phyloP scores from a whole-genome alignment of 2,797 vertebrate genomes.

The Rhodeus uyekii region DNA sequence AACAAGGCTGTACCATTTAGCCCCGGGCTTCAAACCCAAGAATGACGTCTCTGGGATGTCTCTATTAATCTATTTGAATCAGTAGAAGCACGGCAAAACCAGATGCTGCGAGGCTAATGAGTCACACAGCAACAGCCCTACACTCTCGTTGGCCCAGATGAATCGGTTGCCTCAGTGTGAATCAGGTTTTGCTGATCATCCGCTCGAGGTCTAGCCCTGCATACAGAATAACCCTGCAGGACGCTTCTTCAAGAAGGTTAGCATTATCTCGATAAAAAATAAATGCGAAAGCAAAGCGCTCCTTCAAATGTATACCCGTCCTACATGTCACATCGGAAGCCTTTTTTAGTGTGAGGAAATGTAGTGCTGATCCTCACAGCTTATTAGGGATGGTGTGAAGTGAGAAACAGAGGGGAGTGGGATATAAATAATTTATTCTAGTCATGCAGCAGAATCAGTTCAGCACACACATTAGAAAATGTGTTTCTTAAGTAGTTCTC shows the following conservation, averaged over 20 bases:
- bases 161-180: conserved; percentile 30
- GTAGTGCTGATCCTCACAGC: conserved; percentile 12
- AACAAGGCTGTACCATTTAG: conserved; percentile 34
- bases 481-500: background rate
- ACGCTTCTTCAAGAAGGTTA: background rate
- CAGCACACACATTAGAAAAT: background rate
- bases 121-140: conserved; percentile 46
- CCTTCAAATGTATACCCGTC: background rate
- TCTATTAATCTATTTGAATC: conserved; percentile 52
- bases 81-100: conserved; percentile 39
- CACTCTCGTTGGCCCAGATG: conserved; percentile 24
- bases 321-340: background rate
- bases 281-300: conserved; percentile 7
- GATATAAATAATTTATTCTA: conserved; percentile 49
- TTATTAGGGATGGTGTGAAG: conserved; percentile 40
- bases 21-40: conserved; percentile 35
- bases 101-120: conserved; percentile 53
- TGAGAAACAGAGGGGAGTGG: conserved; percentile 40
- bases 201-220: conserved; percentile 13
- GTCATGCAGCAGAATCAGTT: conserved; percentile 24
- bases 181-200: conserved; percentile 44
- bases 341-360: conserved; percentile 26
- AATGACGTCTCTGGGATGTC: conserved; percentile 50
- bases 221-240: conserved; percentile 20
- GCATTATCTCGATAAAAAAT: conserved; percentile 23